Base-by-base conservation (phyloP, 2,888 invertebrate species). In the Microctonus hyperodae region DNA sequence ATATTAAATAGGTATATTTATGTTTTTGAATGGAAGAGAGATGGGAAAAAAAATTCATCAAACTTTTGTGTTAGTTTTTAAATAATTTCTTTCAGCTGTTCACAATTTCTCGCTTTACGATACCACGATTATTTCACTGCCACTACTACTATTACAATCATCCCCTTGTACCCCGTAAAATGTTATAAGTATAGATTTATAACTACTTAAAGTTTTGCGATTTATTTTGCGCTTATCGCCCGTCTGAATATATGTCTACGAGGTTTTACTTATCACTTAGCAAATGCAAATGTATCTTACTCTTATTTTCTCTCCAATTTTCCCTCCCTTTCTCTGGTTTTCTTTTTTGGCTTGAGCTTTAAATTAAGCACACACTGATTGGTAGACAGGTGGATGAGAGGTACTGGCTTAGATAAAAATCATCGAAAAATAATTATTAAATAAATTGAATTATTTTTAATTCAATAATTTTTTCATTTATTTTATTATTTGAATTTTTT, bases 181-280 rank as follows among this genome's bases (percentile, higher is more conserved):
- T 74, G 75, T 72, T 79, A 53, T 53, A 78, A 81, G 81, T 83
- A 83, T 83, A 83, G 83, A 83, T 83, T 83, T 82, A 83, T 83
- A 83, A 83, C 83, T 82, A 80, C 82, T 83, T 83, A 82, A 83
- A 83, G 82, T 83, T 83, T 81, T 70, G 79, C 83, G 83, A 83
- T 83, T 83, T 83, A 83, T 83, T 82, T 82, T 79, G 78, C 80
- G 82, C 83, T 83, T 83, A 83, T 83, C 83, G 79, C 79, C 76
- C 76, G 76, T 73, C 77, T 73, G 79, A 79, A 81, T 81, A 35
- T 35, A 80, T 78, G 79, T 81, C 77, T 79, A 78, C 79, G 74
- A 78, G 44, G 80, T 78, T 82, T 83, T 83, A 83, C 83, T 83
- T 83, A 83, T 83, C 83, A 83, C 83, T 83, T 83, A 83, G 81